Evolutionary conservation across 1,140 invertebrate genomes (phyloP).

Genomic region (Acromyrmex charruanus): DNA sequence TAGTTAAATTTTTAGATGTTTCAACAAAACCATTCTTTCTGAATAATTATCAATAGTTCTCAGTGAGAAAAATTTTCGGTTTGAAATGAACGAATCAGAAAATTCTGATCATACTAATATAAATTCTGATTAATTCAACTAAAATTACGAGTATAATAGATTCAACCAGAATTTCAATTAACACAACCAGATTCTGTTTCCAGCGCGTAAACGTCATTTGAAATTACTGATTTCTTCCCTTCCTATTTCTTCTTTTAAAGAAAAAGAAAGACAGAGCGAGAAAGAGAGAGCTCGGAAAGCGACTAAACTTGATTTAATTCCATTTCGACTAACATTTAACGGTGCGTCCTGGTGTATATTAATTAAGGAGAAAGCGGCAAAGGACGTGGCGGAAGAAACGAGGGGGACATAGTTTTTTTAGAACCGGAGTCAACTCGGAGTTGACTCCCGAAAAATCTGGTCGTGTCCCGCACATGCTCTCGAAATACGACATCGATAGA

Average conservation of each 20-base stretch:
- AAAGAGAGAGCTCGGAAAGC: not conserved
- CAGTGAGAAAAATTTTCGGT: too few species aligned
- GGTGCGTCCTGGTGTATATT: not conserved
- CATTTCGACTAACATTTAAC: not conserved
- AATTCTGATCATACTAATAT: too few species aligned
- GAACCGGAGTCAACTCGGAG: not conserved
- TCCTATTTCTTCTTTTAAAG: not conserved
- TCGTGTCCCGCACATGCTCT: not conserved
- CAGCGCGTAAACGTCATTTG: not conserved
- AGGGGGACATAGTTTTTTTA: not conserved
- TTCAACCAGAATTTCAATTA: too few species aligned
- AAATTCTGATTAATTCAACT: too few species aligned
- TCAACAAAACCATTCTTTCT: too few species aligned
- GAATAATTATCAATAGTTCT: too few species aligned
- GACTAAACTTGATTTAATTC: not conserved
- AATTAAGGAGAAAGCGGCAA: constrained; percentile 23
- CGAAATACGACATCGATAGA: not conserved
- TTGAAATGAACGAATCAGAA: too few species aligned
- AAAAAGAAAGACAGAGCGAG: not conserved
- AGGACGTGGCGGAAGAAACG: not conserved
- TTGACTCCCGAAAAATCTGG: not conserved
- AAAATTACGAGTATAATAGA: too few species aligned
- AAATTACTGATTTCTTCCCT: not conserved
- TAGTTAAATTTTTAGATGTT: too few species aligned
- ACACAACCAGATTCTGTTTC: too few species aligned